Evolutionary conservation across 35 echinoderm and acorn worm species (phyloP), one percentile per base, ranked within the genome.

Genomic region (Apostichopus californicus): DNA sequence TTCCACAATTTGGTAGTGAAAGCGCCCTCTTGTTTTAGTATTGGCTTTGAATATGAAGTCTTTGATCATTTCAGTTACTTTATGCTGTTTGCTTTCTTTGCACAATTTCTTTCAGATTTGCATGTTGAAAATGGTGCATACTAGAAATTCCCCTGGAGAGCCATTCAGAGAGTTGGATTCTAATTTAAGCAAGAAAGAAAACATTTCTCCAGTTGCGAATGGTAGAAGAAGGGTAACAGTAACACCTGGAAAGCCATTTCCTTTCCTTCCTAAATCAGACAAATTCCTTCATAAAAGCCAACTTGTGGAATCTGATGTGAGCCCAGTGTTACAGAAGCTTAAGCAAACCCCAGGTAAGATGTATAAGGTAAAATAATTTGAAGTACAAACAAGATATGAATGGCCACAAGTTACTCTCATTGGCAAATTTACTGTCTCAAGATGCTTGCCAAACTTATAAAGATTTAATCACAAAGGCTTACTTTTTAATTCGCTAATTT

Each of bases 281-380:
- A 6, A 68, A 10, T 68, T 68, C 17, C 10, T 17, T 68, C 11
- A 17, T 17, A 54, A 28, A 21, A 80, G 23, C 10, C 21, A 11
- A 80, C 10, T 80, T 80, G 53, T 17, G 10, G 53, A 80, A 15
- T 15, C 23, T 21, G 21, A 80, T 11, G 11, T 28, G 23, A 80
- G 22, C 22, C 78, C 53, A 28, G 53, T 80, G 12, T 80, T 80
- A 28, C 78, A 80, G 78, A 80, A 28, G 78, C 78, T 80, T 17
- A 28, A 25, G 53, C 64, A 68, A 68, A 68, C 64, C 17, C 64
- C 64, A 13, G 64, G 64, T 68, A 68, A 68, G 64, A 68, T 68
- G 64, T 17, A 68, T 34, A 34, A 34, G 28, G 28, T 34, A 34
- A 1, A 34, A 34, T 34, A 34, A 34, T 34, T 34, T 34, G 28